Percentiles rank a stretch among this genome's conserved stretches.
phyloP scores from a whole-genome alignment of 1,140 invertebrate species.

The Brachionus koreanus region DNA sequence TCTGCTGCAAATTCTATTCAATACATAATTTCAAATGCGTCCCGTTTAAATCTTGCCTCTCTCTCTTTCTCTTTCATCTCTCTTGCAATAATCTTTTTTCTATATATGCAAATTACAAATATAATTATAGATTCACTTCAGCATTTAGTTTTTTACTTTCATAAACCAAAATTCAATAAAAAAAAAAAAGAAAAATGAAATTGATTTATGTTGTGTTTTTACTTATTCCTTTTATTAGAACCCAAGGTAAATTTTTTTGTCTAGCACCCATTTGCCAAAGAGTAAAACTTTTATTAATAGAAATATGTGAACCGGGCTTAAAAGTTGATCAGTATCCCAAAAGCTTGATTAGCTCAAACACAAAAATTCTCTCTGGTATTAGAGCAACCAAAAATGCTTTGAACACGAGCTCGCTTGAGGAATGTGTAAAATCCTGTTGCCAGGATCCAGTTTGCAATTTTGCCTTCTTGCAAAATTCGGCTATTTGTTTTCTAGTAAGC shows the following conservation, averaged over 20 bases:
- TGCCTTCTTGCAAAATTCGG: background rate
- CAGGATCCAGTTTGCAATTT: background rate
- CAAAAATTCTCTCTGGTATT: slow-evolving; percentile 22
- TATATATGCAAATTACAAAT: slow-evolving; percentile 10
- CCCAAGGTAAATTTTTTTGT: background rate
- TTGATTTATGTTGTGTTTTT: background rate
- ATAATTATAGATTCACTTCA: background rate
- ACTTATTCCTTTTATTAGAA: background rate
- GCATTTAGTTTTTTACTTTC: background rate
- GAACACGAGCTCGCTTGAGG: background rate
- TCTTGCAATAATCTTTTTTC: background rate
- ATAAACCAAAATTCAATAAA: background rate
- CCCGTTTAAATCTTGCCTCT: background rate
- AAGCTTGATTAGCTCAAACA: background rate
- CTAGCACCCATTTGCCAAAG: background rate
- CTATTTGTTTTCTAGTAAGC: background rate
- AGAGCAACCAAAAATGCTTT: background rate
- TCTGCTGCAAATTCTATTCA: slow-evolving; percentile 1
- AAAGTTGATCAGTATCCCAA: background rate
- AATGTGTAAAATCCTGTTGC: background rate
- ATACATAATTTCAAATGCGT: background rate
- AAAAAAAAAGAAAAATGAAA: background rate
- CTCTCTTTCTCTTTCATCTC: background rate
- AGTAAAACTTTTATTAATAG: background rate
- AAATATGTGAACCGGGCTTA: background rate